Percentiles rank a stretch among this genome's conserved stretches.
Evolutionary conservation across 2,113 vertebrate species (phyloP).

Genomic region (Butorides virescens): DNA sequence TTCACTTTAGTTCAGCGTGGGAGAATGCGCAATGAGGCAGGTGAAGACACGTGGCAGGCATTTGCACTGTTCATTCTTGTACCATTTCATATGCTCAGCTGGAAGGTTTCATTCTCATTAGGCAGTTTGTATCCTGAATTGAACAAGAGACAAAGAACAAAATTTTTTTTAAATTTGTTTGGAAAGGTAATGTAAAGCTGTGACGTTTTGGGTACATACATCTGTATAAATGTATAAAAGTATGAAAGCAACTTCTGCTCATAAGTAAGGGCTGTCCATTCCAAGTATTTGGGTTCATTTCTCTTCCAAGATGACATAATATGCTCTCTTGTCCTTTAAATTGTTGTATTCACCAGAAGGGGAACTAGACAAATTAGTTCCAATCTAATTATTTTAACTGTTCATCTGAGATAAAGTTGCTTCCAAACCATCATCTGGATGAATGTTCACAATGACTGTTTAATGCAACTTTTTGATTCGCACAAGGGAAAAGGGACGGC

Average conservation of each 20-base stretch:
- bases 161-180: not conserved
- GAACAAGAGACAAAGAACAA: rapidly evolving
- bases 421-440: not conserved
- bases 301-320: rapidly evolving
- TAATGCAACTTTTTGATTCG: not conserved
- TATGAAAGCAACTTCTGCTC: rapidly evolving
- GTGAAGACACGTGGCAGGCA: rapidly evolving
- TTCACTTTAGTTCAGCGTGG: rapidly evolving
- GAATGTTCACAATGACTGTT: rapidly evolving
- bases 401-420: not conserved
- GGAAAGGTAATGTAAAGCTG: rapidly evolving
- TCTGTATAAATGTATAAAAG: not conserved
- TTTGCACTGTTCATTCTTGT: rapidly evolving
- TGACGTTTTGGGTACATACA: rapidly evolving
- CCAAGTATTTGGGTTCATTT: not conserved
- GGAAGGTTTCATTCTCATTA: rapidly evolving
- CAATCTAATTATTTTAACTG: not conserved
- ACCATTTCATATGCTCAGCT: rapidly evolving
- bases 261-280: rapidly evolving
- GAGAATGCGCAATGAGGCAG: not conserved
- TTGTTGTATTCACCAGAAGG: not conserved
- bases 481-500: not conserved
- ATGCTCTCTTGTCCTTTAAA: not conserved
- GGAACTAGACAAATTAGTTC: not conserved
- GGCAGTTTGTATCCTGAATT: not conserved